A percentile compares a stretch with the other conserved stretches of the same genome.
Evolutionary conservation across 2,797 vertebrate genomes (phyloP).

Genomic region (Propithecus deckenii): DNA sequence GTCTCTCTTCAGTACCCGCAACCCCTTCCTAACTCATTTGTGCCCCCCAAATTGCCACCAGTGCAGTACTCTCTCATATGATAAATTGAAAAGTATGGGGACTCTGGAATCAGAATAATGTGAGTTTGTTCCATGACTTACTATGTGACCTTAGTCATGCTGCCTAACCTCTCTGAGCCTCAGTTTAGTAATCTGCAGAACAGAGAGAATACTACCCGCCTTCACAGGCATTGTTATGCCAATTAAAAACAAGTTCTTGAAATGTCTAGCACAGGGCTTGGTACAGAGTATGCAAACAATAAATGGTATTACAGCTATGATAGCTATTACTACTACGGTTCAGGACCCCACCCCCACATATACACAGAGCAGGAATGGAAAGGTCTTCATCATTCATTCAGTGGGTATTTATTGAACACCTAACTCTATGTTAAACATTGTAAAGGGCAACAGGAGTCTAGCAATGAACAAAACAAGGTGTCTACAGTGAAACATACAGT

Average conservation of each 20-base stretch:
- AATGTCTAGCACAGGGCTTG: background rate
- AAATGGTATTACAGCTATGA: background rate
- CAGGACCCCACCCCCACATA: background rate
- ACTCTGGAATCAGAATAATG: background rate
- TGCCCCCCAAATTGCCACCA: background rate
- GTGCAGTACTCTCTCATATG: background rate
- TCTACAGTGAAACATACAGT: background rate
- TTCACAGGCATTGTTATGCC: background rate
- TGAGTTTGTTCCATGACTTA: background rate
- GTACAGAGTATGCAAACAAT: background rate
- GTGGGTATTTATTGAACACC: background rate
- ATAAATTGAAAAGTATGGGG: conserved; percentile 19
- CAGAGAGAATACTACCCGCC: background rate
- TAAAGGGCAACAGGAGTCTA: background rate
- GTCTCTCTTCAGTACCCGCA: background rate
- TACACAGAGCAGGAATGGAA: background rate
- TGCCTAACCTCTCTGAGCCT: conserved; percentile 1
- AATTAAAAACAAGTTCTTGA: background rate
- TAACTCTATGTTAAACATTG: background rate
- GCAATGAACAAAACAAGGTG: background rate
- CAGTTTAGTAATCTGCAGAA: conserved; percentile 16
- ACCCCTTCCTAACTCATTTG: background rate
- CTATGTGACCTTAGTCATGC: background rate
- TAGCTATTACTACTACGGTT: background rate
- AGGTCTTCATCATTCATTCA: background rate